Evolutionary conservation across 2,797 vertebrate species (phyloP).

Genomic region (Neosilurus hyrtlii): DNA sequence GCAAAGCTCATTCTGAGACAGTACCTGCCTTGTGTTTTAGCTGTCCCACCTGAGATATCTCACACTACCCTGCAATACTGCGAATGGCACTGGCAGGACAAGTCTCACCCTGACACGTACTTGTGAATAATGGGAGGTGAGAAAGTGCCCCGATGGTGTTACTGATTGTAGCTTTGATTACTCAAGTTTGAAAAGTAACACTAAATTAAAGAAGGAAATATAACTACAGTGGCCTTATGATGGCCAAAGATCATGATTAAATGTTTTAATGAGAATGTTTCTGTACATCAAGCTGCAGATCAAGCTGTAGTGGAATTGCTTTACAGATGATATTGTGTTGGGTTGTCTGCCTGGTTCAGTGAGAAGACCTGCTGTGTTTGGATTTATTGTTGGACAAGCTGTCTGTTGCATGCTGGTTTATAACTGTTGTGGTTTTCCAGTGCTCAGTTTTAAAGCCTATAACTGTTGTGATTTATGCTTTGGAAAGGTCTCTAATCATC

Average conservation of each 20-base stretch:
- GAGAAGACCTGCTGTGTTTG: neutral
- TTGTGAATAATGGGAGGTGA: conserved; percentile 20
- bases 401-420: conserved; percentile 36
- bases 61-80: conserved; percentile 38
- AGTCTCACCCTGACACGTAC: conserved; percentile 22
- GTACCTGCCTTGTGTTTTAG: conserved; percentile 47
- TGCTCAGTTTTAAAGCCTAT: conserved; percentile 10
- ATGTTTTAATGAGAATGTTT: neutral
- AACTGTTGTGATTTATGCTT: neutral
- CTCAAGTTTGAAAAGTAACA: neutral
- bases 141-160: neutral
- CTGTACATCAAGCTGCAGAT: no score
- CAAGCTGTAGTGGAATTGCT: neutral
- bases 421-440: neutral
- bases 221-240: neutral
- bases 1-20: conserved; percentile 38
- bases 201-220: neutral
- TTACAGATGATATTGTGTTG: neutral
- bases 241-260: neutral
- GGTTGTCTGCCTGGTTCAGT: conserved; percentile 17
- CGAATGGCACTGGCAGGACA: conserved; percentile 1
- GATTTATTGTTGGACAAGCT: conserved; percentile 3
- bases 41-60: conserved; percentile 44
- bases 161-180: neutral
- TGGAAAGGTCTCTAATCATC: conserved; percentile 1